Conservation (phyloP, 2,797 vertebrate genomes). For the Ambastaia sidthimunki region DNA sequence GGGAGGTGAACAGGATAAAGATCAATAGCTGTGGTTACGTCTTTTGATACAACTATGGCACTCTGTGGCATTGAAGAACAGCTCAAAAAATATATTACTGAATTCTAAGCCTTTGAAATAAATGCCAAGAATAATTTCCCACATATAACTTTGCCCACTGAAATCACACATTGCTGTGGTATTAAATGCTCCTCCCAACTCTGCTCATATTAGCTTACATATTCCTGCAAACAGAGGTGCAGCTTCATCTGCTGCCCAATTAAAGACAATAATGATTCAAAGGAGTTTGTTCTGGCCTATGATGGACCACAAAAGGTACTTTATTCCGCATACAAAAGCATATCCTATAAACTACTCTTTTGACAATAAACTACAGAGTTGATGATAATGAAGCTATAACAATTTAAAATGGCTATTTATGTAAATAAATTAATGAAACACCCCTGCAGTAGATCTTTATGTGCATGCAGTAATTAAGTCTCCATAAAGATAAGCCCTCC, state of each 20-base stretch:
- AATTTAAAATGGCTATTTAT: too few relatives aligned
- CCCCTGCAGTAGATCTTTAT: too few relatives aligned
- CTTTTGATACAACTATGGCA: slow-evolving; percentile 76
- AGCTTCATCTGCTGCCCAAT: slow-evolving; percentile 33
- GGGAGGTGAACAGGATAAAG: slow-evolving; percentile 79
- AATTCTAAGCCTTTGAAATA: slow-evolving; percentile 76
- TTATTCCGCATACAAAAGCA: too few relatives aligned
- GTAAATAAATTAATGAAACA: too few relatives aligned
- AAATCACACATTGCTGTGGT: slow-evolving; percentile 71
- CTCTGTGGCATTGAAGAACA: slow-evolving; percentile 71
- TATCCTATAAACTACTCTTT: too few relatives aligned
- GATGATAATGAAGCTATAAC: too few relatives aligned
- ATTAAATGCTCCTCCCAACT: slow-evolving; percentile 58
- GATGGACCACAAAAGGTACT: too few relatives aligned
- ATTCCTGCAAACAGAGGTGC: too few relatives aligned
- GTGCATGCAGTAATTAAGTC: too few relatives aligned
- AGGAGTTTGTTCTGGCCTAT: not conserved
- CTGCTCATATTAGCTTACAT: slow-evolving; percentile 37
- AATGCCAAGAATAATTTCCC: slow-evolving; percentile 86
- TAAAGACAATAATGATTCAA: slow-evolving; percentile 8
- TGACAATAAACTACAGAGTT: too few relatives aligned
- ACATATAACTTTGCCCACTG: slow-evolving; percentile 79
- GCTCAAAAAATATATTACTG: slow-evolving; percentile 74
- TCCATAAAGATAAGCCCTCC: too few relatives aligned
- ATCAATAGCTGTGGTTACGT: slow-evolving; percentile 78